Evolutionary conservation across 2,888 invertebrate genomes (phyloP), one percentile per base, ranked within the genome.

Genomic region (Erebia palarica): DNA sequence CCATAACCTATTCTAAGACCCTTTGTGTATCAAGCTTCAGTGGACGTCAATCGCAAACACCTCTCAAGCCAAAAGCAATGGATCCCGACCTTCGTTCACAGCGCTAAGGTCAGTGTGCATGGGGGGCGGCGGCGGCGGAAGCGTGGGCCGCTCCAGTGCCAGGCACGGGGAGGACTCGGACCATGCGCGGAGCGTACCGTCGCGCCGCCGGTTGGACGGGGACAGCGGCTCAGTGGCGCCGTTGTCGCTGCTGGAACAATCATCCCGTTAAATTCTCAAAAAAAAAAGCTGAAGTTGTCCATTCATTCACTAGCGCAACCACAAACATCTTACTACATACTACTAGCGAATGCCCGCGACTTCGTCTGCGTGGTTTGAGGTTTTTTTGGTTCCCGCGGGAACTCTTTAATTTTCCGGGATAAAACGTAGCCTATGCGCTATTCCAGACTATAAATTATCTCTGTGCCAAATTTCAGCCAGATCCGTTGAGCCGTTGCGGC

Each of bases 71-170:
- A 42, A 47, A 68, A 27, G 1, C 65, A 72, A 16, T 16, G 51
- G 14, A 61, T 70, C 75, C 87, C 83, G 88, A 92, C 92, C 92
- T 92, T 92, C 92, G 84, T 93, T 90, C 88, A 92, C 91, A 90
- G 92, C 91, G 91, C 91, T 91, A 87, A 91, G 89, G 86, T 92
- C 92, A 78, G 90, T 86, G 75, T 80, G 71, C 63, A 77, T 57
- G 74, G 76, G 76, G 60, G 89, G 89, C 68, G 89, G 89, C 49
- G 86, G 86, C 71, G 90, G 89, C 36, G 88, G 88, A 76, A 85
- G 84, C 14, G 84, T 77, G 73, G 88, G 90, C 36, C 88, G 83
- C 79, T 84, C 85, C 49, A 88, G 84, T 65, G 87, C 87, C 72
- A 91, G 85, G 82, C 91, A 92, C 69, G 91, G 92, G 53, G 90